Evolutionary conservation across 2,113 vertebrate species (phyloP).

Genomic region (Crotalus viridis): DNA sequence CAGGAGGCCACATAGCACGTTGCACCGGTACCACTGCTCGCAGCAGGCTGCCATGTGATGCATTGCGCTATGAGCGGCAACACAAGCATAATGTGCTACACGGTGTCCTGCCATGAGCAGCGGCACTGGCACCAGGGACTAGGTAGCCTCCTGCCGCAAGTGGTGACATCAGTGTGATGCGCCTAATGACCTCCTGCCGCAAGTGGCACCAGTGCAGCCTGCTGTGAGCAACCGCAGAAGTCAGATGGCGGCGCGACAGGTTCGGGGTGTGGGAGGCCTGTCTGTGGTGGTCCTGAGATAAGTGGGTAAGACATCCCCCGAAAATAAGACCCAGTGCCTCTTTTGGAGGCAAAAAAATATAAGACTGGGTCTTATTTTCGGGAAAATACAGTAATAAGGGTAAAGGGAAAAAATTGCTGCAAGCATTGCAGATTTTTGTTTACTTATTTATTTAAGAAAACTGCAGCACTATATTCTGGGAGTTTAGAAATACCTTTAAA

Average conservation of each 20-base stretch:
- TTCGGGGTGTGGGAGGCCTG: neutral
- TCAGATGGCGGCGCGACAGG: rapidly evolving
- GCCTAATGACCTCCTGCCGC: too few species aligned
- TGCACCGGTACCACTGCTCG: rapidly evolving
- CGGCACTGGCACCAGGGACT: too few species aligned
- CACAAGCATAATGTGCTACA: neutral
- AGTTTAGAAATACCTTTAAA: conserved; percentile 31
- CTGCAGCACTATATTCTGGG: conserved; percentile 28
- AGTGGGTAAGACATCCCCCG: neutral
- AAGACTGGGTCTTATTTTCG: neutral
- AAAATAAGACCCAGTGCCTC: too few species aligned
- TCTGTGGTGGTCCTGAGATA: neutral
- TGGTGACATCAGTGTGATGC: rapidly evolving
- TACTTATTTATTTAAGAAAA: conserved; percentile 2
- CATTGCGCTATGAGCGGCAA: neutral
- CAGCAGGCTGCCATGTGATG: neutral
- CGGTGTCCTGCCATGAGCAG: too few species aligned
- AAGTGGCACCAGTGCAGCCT: too few species aligned
- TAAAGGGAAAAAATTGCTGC: conserved; percentile 44
- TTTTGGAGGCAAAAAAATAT: too few species aligned
- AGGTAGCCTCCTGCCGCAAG: too few species aligned
- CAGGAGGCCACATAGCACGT: too few species aligned
- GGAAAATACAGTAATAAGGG: conserved; percentile 16
- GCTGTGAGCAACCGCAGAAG: neutral
- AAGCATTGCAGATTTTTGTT: conserved; percentile 35